Conservation (phyloP, 2,113 vertebrate genomes). For the Silurus asotus region DNA sequence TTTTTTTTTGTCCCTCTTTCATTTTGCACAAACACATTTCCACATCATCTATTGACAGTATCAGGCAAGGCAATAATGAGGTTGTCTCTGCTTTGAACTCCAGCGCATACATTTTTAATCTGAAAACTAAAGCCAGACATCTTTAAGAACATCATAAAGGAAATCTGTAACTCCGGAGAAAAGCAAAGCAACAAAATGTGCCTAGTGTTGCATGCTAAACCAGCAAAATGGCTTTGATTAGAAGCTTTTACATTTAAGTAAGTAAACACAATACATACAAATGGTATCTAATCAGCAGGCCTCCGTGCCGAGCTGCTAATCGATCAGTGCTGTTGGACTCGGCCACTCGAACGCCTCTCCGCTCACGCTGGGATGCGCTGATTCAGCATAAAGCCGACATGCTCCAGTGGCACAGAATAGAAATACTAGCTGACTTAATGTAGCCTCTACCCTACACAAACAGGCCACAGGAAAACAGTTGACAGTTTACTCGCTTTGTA, state of each 20-base stretch:
- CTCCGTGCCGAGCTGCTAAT: slow-evolving; percentile 38
- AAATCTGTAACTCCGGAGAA: slow-evolving; percentile 37
- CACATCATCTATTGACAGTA: slow-evolving; percentile 27
- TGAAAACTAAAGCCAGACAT: slow-evolving; percentile 37
- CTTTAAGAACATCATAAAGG: neutral
- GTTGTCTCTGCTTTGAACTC: slow-evolving; percentile 4
- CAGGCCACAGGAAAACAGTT: neutral
- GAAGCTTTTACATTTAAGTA: slow-evolving; percentile 50
- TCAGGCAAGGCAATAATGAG: slow-evolving; percentile 30
- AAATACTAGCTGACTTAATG: slow-evolving; percentile 49
- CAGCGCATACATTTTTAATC: slow-evolving; percentile 36
- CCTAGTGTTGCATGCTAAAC: slow-evolving; percentile 39
- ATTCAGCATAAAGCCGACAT: slow-evolving; percentile 46
- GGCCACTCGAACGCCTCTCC: slow-evolving; percentile 41
- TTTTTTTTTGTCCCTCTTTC: neutral
- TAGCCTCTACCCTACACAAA: slow-evolving; percentile 27
- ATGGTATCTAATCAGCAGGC: slow-evolving; percentile 57
- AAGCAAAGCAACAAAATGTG: neutral
- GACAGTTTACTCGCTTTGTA: neutral
- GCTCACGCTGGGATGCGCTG: slow-evolving; percentile 33
- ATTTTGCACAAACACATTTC: slow-evolving; percentile 11
- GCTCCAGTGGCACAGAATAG: slow-evolving; percentile 22
- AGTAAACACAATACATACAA: slow-evolving; percentile 61
- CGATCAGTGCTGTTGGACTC: slow-evolving; percentile 50
- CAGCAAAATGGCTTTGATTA: slow-evolving; percentile 50